Evolutionary conservation across 2,113 vertebrate species (phyloP), one percentile per base, ranked within the genome.

Genomic region (Pelecanoides urinatrix): DNA sequence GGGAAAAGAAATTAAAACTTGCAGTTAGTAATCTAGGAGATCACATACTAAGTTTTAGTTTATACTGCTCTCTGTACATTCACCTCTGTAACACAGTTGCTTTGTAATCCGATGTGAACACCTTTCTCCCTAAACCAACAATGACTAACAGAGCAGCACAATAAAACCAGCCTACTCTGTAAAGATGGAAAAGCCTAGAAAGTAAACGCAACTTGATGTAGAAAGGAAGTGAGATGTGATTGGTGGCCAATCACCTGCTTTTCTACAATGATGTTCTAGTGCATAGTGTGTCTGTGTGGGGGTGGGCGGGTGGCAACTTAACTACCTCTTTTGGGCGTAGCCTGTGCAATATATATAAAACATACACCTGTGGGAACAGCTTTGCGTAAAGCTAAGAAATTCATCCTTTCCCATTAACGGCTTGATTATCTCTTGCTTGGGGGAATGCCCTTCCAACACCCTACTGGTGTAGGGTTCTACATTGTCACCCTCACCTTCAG

Each of bases 241-340:
- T 18, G 42, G 16, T 58, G 72, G 49, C 45, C 23, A 74, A 83
- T 79, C 7, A 44, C 16, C 22, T 29, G 15, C 11, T 63, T 20
- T 27, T 85, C 29, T 27, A 16, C n/a, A 32, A 30, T 0, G 0
- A 56, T 9, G 11, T 44, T 52, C 11, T 49, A 70, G 34, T 6
- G 36, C 44, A 30, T 5, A 20, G 36, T 21, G 14, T 3, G 40
- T 10, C 49, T 4, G 17, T 5, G 9, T 4, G 15, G 17, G 27
- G 13, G 50, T 8, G 40, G 40, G 40, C 40, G 27, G 13, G 50
- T 10, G 53, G 18, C 25, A 73, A 76, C 18, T 73, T 40, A 44
- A 26, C 11, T 30, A 20, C 16, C 20, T 40, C 22, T 45, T 45
- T 38, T 26, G 58, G n/a, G 18, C 26, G 45, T 0, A 50, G 26